These are phyloP conservation scores for Eutrigla gurnardus DNA, from an alignment of 2,797 vertebrate species.

Conservation along the genomic window DNA sequence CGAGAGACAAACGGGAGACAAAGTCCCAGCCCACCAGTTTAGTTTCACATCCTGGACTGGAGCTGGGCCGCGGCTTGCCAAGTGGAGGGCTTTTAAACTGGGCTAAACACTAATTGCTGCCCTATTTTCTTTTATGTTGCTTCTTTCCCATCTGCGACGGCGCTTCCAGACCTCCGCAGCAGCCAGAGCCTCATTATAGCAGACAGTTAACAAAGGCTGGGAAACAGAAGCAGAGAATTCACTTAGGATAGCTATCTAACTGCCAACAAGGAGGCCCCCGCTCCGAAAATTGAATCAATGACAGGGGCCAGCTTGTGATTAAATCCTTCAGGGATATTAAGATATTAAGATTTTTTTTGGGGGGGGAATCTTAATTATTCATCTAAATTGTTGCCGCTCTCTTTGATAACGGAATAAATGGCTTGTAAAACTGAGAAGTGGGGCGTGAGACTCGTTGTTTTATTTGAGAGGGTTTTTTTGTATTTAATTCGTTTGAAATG, in stretches of 20 bases:
- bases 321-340: slow-evolving; percentile 82
- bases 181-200: slow-evolving; percentile 87
- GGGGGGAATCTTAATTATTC: slow-evolving; percentile 79
- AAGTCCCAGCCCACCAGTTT: slow-evolving; percentile 83
- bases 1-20: slow-evolving; percentile 82
- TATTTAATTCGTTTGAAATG: slow-evolving; percentile 34
- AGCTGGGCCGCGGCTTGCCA: slow-evolving; percentile 82
- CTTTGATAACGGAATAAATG: slow-evolving; percentile 69
- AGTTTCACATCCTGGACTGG: slow-evolving; percentile 83
- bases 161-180: slow-evolving; percentile 83
- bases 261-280: slow-evolving; percentile 76
- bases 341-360: slow-evolving; percentile 71
- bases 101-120: slow-evolving; percentile 88
- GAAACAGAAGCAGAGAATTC: slow-evolving; percentile 83
- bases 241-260: slow-evolving; percentile 83
- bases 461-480: slow-evolving; percentile 22
- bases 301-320: slow-evolving; percentile 75
- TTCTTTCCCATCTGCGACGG: slow-evolving; percentile 86
- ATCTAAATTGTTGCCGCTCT: slow-evolving; percentile 72
- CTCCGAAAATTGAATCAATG: slow-evolving; percentile 83
- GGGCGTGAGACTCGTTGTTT: slow-evolving; percentile 43
- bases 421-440: slow-evolving; percentile 39
- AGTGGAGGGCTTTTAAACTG: slow-evolving; percentile 86
- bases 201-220: slow-evolving; percentile 85
- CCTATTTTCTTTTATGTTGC: slow-evolving; percentile 87